Conservation (phyloP, 2,797 vertebrate species). For the Xenentodon cancila region DNA sequence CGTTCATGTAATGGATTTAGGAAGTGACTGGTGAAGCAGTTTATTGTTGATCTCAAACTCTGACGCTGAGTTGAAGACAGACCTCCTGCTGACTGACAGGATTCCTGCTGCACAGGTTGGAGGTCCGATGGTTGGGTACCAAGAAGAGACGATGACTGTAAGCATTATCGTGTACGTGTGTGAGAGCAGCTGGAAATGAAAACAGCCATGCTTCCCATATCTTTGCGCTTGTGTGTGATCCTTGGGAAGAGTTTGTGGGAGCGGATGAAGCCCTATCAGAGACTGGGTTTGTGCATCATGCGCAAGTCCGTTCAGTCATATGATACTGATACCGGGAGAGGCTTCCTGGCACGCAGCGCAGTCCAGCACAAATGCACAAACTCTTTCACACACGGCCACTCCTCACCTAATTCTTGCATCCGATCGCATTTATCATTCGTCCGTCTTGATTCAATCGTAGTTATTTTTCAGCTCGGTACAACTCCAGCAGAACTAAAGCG, state of each 20-base stretch:
- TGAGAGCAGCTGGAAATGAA: slow-evolving; percentile 49
- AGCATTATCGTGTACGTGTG: slow-evolving; percentile 35
- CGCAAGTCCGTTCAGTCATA: slow-evolving; percentile 78
- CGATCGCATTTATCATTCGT: neutral
- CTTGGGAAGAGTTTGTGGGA: slow-evolving; percentile 55
- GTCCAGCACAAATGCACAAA: neutral
- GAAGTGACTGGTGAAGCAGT: too few species aligned
- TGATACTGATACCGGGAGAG: slow-evolving; percentile 74
- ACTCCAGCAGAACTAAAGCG: neutral
- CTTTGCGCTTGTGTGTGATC: slow-evolving; percentile 24
- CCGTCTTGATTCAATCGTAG: neutral
- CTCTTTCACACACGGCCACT: slow-evolving; percentile 28
- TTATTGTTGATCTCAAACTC: neutral
- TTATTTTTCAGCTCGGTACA: neutral
- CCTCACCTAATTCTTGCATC: neutral
- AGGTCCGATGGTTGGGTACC: slow-evolving; percentile 20
- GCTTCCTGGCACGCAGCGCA: slow-evolving; percentile 65
- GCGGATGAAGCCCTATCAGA: slow-evolving; percentile 67
- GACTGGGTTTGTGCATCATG: slow-evolving; percentile 69
- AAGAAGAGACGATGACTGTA: slow-evolving; percentile 30
- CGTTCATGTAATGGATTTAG: too few species aligned
- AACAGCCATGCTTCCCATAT: slow-evolving; percentile 10
- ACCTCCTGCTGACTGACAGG: neutral
- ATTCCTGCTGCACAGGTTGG: slow-evolving; percentile 36
- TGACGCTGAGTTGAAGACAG: neutral